These are phyloP conservation scores for Allophyes oxyacanthae DNA, from an alignment of 2,888 invertebrate species.

Conservation along the genomic window DNA sequence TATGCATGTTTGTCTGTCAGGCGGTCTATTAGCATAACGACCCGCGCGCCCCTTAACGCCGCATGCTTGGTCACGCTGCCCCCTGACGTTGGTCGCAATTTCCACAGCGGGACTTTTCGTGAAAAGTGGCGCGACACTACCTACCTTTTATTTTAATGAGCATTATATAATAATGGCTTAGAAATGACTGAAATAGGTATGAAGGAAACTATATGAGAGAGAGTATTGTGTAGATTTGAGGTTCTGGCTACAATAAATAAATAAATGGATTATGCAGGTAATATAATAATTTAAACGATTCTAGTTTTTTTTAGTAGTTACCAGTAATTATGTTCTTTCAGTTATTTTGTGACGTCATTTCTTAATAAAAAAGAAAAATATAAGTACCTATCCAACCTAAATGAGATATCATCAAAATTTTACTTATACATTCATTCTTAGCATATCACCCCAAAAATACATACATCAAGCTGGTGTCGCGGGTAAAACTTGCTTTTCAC, in stretches of 20 bases:
- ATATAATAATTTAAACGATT: too few species aligned
- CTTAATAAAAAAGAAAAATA: slow-evolving; percentile 29
- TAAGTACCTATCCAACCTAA: slow-evolving; percentile 50
- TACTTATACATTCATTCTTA: slow-evolving; percentile 50
- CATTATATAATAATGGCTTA: slow-evolving; percentile 54
- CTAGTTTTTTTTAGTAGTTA: too few species aligned
- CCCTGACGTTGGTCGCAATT: slow-evolving; percentile 85
- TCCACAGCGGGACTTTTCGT: slow-evolving; percentile 80
- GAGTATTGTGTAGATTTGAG: too few species aligned
- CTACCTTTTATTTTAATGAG: slow-evolving; percentile 66
- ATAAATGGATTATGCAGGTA: too few species aligned
- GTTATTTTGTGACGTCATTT: slow-evolving; percentile 8
- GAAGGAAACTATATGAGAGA: slow-evolving; percentile 10
- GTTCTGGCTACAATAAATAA: too few species aligned
- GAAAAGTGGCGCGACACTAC: slow-evolving; percentile 76
- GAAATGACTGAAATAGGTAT: slow-evolving; percentile 26
- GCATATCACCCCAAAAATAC: slow-evolving; percentile 64
- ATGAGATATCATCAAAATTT: slow-evolving; percentile 56
- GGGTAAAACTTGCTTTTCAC: slow-evolving; percentile 84
- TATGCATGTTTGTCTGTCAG: slow-evolving; percentile 51
- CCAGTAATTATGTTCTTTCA: too few species aligned
- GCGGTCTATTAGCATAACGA: slow-evolving; percentile 85
- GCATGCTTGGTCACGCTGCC: slow-evolving; percentile 88
- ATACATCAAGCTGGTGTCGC: slow-evolving; percentile 76
- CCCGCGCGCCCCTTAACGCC: slow-evolving; percentile 87